These are phyloP conservation scores for Pachliopta kotzebuea DNA, from an alignment of 2,888 invertebrate species.

Conservation along the genomic window DNA sequence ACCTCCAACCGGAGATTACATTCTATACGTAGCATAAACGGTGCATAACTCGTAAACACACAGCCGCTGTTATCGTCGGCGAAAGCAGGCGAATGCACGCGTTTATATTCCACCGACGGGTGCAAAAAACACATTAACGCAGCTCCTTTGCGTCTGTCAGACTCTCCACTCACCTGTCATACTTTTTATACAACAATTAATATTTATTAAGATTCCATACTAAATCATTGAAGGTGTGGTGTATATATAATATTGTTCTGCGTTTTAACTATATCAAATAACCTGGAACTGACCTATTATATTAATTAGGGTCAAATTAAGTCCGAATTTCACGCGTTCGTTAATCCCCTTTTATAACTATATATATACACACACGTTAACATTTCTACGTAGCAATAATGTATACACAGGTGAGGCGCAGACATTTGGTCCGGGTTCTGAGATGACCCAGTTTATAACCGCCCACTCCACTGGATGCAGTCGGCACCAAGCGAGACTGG, in stretches of 20 bases:
- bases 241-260: too few species aligned
- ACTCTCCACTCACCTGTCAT: not conserved
- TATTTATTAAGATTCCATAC: too few species aligned
- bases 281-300: not conserved
- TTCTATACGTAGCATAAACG: constrained; percentile 7
- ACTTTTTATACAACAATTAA: not conserved
- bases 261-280: not conserved
- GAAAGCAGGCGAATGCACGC: constrained; percentile 6
- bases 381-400: not conserved
- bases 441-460: constrained; percentile 30
- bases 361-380: not conserved
- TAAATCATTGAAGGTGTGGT: too few species aligned
- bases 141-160: constrained; percentile 2
- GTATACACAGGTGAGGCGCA: constrained; percentile 17
- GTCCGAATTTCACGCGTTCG: constrained; percentile 3
- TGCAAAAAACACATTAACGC: constrained; percentile 15
- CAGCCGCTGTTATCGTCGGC: constrained; percentile 7
- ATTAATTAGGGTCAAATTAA: constrained; percentile 12
- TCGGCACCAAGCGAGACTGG: constrained; percentile 1
- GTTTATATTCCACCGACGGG: constrained; percentile 11
- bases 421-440: constrained; percentile 8
- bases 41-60: constrained; percentile 13
- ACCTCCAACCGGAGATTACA: constrained; percentile 21
- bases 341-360: constrained; percentile 2
- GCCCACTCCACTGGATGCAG: constrained; percentile 24